Base-by-base conservation (phyloP, 2,888 invertebrate genomes). In the Pseudoips prasinana region DNA sequence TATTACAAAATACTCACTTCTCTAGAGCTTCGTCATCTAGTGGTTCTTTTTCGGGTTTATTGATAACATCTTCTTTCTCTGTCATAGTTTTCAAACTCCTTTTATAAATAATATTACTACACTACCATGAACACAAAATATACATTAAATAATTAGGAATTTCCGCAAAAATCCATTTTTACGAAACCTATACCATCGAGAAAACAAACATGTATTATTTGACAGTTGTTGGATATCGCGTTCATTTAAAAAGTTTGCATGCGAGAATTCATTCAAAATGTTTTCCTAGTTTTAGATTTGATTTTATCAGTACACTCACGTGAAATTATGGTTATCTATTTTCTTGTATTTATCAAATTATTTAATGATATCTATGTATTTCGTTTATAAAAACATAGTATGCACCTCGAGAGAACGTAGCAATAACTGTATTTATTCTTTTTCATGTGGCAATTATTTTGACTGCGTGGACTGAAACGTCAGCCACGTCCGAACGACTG, bases 401-500 rank as follows among this genome's bases (percentile, higher is more conserved):
- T n/a, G n/a, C n/a, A n/a, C n/a, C n/a, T n/a, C n/a, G n/a, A n/a
- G n/a, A n/a, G n/a, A n/a, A n/a, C n/a, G n/a, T n/a, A n/a, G n/a
- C n/a, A n/a, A n/a, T n/a, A n/a, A n/a, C n/a, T n/a, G n/a, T n/a
- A n/a, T n/a, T n/a, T n/a, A n/a, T n/a, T n/a, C n/a, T 41, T 57
- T 61, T 39, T 37, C 17, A 30, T 1, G 41, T 73, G 71, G 77
- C 73, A 77, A 73, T 43, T 35, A 58, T 69, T 65, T 62, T 73
- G 78, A 68, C 76, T 81, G 88, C 89, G 88, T 88, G 87, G 86
- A 86, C 74, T 81, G 83, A 84, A 85, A 86, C 76, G 87, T 89
- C 88, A 88, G 88, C 89, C 88, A 88, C 88, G 87, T 88, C 73
- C 68, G 46, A 64, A 40, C 48, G 60, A 39, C 68, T 79, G 78